phyloP scores from a whole-genome alignment of 2,888 invertebrate genomes.

The Cantharis rufa region DNA sequence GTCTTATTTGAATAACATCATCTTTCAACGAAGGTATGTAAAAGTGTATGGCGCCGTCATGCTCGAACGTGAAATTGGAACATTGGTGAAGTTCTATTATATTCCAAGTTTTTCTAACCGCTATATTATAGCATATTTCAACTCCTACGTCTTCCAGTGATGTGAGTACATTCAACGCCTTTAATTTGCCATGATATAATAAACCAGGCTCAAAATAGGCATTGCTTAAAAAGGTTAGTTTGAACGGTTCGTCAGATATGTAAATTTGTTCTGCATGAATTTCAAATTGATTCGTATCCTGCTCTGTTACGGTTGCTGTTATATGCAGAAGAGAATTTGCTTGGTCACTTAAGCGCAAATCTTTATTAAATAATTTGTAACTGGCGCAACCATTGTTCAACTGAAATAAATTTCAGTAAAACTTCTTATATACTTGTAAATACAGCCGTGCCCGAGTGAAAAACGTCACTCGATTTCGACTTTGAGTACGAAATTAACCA shows the following conservation, averaged over 20 bases:
- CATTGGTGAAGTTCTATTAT: slow-evolving; percentile 48
- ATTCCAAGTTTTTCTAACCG: slow-evolving; percentile 50
- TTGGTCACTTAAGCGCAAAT: slow-evolving; percentile 33
- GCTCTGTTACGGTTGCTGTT: slow-evolving; percentile 59
- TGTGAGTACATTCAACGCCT: slow-evolving; percentile 23
- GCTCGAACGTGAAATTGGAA: slow-evolving; percentile 42
- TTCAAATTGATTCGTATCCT: slow-evolving; percentile 67
- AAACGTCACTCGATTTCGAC: too few species aligned
- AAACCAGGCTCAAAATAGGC: slow-evolving; percentile 71
- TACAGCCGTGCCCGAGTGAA: too few species aligned
- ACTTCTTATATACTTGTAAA: too few species aligned
- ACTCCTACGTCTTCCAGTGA: slow-evolving; percentile 39
- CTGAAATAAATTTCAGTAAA: slow-evolving; percentile 35
- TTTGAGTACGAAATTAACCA: too few species aligned
- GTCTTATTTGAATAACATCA: slow-evolving; percentile 47
- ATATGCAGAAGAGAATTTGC: slow-evolving; percentile 41
- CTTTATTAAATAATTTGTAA: slow-evolving; percentile 41
- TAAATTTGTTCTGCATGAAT: slow-evolving; percentile 63
- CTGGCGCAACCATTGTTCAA: slow-evolving; percentile 48
- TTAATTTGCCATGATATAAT: slow-evolving; percentile 66
- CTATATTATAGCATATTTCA: slow-evolving; percentile 52
- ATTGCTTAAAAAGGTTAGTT: slow-evolving; percentile 63
- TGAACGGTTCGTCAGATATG: slow-evolving; percentile 62
- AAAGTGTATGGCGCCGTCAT: slow-evolving; percentile 45
- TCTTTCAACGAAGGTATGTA: slow-evolving; percentile 48